Percentiles rank a stretch among this genome's conserved stretches.
These are phyloP conservation scores for Pteropus alecto DNA, from an alignment of 2,113 vertebrate species.

Conservation along the genomic window DNA sequence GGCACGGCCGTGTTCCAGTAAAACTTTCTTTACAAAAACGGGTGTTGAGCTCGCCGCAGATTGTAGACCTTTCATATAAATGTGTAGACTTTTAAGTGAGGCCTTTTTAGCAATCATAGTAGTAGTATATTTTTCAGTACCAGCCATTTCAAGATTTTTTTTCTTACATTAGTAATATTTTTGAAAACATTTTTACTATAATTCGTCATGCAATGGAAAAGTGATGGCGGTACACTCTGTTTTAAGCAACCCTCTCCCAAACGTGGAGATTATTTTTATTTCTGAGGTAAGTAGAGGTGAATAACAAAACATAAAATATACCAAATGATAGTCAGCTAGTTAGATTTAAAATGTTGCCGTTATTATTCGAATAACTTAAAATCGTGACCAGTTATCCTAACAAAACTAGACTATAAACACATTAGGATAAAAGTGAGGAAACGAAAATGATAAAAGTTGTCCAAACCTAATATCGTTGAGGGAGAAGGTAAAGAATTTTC, in stretches of 20 bases:
- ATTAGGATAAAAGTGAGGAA: neutral
- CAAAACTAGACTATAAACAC: neutral
- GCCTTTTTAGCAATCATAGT: neutral
- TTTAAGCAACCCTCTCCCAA: neutral
- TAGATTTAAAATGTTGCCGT: neutral
- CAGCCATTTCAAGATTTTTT: neutral
- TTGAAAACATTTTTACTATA: neutral
- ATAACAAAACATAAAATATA: neutral
- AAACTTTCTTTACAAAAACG: conserved; percentile 4
- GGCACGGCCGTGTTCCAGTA: neutral
- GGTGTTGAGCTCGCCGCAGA: neutral
- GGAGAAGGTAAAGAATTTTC: neutral
- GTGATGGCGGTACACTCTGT: neutral
- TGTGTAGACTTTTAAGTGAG: neutral
- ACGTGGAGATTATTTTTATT: neutral
- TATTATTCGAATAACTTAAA: neutral
- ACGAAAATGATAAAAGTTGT: neutral
- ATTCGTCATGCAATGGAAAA: neutral
- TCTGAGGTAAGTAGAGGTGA: neutral
- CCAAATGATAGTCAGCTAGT: neutral
- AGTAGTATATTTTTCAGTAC: neutral
- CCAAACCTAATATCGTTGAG: neutral
- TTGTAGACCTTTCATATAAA: neutral
- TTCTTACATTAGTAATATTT: neutral
- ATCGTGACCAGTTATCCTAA: neutral